These are phyloP conservation scores for Acanthosepion lycidas DNA, from an alignment of 2,888 invertebrate genomes.

Conservation along the genomic window DNA sequence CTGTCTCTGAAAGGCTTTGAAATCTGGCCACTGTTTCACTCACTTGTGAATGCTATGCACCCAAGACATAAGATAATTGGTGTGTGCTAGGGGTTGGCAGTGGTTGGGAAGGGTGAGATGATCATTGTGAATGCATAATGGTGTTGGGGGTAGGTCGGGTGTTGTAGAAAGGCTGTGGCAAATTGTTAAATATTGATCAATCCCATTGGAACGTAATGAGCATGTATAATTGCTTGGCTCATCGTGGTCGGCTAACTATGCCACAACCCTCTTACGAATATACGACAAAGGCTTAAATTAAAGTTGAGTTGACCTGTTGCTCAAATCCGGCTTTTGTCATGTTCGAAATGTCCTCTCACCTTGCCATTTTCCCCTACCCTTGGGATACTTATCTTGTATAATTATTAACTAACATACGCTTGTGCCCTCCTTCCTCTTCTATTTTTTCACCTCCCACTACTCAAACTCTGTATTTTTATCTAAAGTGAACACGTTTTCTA, in stretches of 20 bases:
- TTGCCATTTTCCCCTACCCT: neutral
- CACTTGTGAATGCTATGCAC: neutral
- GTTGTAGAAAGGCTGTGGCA: neutral
- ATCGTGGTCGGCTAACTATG: neutral
- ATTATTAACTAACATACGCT: neutral
- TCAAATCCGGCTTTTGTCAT: neutral
- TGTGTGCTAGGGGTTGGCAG: neutral
- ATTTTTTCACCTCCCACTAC: neutral
- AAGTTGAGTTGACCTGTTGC: conserved; percentile 8
- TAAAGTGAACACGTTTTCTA: too few relatives aligned
- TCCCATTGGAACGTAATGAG: neutral
- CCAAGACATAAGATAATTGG: neutral
- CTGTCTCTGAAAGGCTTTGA: conserved; percentile 2
- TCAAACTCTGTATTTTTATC: too few relatives aligned
- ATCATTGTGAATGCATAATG: neutral
- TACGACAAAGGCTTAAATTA: neutral
- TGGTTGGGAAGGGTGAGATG: neutral
- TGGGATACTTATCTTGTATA: neutral
- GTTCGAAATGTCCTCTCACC: neutral
- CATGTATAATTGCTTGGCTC: conserved; percentile 17
- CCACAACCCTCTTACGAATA: neutral
- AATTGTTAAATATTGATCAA: neutral
- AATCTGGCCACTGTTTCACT: neutral
- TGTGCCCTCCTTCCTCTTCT: neutral
- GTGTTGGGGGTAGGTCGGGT: neutral